phyloP scores from a whole-genome alignment of 1,140 invertebrate species.

The Drosophila baimaii region DNA sequence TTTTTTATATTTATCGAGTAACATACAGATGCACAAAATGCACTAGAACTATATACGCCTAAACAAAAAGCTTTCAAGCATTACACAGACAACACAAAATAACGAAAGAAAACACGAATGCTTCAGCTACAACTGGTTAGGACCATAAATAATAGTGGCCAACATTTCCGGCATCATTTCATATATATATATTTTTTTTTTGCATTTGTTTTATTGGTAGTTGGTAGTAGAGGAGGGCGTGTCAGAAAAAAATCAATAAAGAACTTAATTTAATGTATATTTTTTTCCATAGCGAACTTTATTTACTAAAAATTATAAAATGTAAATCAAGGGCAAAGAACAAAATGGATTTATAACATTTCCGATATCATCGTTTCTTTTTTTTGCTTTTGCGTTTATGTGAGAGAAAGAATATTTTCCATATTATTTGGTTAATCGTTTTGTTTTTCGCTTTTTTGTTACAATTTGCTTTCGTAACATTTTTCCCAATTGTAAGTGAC shows the following conservation, averaged over 20 bases:
- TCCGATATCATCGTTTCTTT: conserved; percentile 16
- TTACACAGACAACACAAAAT: conserved; percentile 41
- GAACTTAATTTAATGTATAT: conserved; percentile 42
- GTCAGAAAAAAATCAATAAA: conserved; percentile 47
- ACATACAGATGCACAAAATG: conserved; percentile 65
- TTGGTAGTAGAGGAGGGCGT: conserved; percentile 35
- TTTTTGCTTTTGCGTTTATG: conserved; percentile 9
- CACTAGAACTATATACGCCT: conserved; percentile 45
- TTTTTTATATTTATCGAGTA: conserved; percentile 33
- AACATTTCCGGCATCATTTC: conserved; percentile 37
- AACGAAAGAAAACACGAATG: conserved; percentile 32
- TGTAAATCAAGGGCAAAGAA: conserved; percentile 45
- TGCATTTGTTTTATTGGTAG: conserved; percentile 19
- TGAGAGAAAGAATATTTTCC: conserved; percentile 44
- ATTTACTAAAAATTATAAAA: conserved; percentile 45
- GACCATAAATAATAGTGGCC: conserved; percentile 52
- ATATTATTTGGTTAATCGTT: conserved; percentile 33
- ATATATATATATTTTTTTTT: conserved; percentile 8
- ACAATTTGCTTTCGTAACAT: conserved; percentile 72
- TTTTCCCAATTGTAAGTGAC: conserved; percentile 84
- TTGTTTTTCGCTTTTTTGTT: conserved; percentile 47
- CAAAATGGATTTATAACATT: conserved; percentile 52
- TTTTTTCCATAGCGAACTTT: conserved; percentile 29
- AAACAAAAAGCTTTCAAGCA: conserved; percentile 64
- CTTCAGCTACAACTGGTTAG: conserved; percentile 43